Percentiles rank a stretch among this genome's conserved stretches.
These are phyloP conservation scores for Clarias laeviceps DNA, from an alignment of 2,797 vertebrate genomes.

Conservation along the genomic window DNA sequence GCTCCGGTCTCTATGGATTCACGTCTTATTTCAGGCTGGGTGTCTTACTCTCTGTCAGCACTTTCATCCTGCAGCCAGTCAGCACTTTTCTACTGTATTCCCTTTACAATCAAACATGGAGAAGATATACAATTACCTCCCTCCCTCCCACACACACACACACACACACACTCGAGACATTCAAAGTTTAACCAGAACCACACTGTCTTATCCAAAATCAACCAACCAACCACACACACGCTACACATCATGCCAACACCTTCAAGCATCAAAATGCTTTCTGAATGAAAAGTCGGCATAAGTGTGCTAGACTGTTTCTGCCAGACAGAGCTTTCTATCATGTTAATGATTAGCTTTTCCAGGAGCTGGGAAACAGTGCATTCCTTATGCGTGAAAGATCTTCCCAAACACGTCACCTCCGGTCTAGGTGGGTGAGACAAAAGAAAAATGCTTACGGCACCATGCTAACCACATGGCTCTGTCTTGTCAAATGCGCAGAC, in stretches of 20 bases:
- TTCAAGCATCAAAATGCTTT: background rate
- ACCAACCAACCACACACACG: background rate
- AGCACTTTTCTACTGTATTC: constrained; percentile 52
- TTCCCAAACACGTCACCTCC: constrained; percentile 14
- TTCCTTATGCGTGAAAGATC: constrained; percentile 13
- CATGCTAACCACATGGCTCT: constrained; percentile 4
- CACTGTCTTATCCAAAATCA: constrained; percentile 20
- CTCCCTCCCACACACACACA: background rate
- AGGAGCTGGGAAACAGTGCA: constrained; percentile 15
- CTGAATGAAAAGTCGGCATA: background rate
- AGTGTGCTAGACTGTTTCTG: background rate
- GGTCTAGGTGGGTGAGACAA: background rate
- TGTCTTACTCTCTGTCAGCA: constrained; percentile 52
- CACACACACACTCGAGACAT: constrained; percentile 14
- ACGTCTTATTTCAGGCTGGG: constrained; percentile 47
- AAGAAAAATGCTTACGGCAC: background rate
- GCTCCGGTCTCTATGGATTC: constrained; percentile 38
- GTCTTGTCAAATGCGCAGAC: background rate
- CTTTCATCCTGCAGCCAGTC: constrained; percentile 50
- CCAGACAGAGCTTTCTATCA: constrained; percentile 5
- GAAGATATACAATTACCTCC: constrained; percentile 40
- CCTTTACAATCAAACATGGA: constrained; percentile 42
- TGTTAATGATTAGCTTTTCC: constrained; percentile 30
- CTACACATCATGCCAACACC: background rate
- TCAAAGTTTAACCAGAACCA: constrained; percentile 10